Evolutionary conservation across 1,140 invertebrate species (phyloP), one percentile per base, ranked within the genome.

Genomic region (Drosophila leontia): DNA sequence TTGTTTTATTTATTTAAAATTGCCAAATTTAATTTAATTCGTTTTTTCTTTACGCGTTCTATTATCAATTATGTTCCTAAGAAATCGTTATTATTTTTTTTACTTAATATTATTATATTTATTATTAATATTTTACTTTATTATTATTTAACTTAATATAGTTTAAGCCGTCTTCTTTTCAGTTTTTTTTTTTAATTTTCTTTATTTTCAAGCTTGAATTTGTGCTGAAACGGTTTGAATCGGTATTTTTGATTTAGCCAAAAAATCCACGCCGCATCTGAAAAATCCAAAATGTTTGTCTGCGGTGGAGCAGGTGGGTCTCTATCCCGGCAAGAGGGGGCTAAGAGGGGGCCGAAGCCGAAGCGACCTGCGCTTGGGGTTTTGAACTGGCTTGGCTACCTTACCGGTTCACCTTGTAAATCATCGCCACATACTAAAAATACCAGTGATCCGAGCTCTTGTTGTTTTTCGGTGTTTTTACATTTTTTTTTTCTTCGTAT

Each of bases 381-480:
- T 78, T 78, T 71, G 76, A 78, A 78, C 76, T 78, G 76, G 76
- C 75, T 78, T 78, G 75, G 75, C 75, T 77, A 56, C 75, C 64
- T 71, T 64, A 78, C 76, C 75, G 75, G 76, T 78, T 78, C 76
- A 78, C 76, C 76, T 78, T 78, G 76, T 78, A 78, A 78, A 71
- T 71, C 76, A 78, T 60, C 76, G 75, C 51, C 75, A 77, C 75
- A 77, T 71, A 78, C 75, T 78, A 78, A 78, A 78, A 78, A 78
- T 78, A 78, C 75, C 75, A 71, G 67, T 71, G 75, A 78, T 78
- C 74, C 74, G 75, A 77, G 70, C 55, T 59, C 67, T 59, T 47
- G 23, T 59, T 69, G 61, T 29, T 70, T 23, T 32, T 50, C 29
- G 53, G 39, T 51, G 37, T 37, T 42, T 32, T 26, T 58, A 58